Evolutionary conservation across 2,113 vertebrate genomes (phyloP).

Genomic region (Thryonomys swinderianus): DNA sequence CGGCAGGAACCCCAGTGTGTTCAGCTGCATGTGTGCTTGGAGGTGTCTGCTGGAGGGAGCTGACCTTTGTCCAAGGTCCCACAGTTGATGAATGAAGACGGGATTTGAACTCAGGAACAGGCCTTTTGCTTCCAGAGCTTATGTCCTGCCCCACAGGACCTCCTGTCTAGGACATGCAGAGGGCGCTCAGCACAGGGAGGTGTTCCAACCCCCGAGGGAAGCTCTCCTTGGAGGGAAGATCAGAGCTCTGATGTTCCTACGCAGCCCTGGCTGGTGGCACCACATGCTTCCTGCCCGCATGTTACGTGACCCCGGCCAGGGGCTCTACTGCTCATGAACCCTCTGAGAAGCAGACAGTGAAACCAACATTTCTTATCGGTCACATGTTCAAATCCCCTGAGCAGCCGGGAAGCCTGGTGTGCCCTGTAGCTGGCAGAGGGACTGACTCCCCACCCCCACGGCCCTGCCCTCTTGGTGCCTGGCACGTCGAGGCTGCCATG

Average conservation of each 20-base stretch:
- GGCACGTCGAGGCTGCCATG: slow-evolving; percentile 37
- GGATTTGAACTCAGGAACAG: background rate
- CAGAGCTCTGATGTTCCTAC: background rate
- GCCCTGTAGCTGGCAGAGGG: background rate
- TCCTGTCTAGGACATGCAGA: background rate
- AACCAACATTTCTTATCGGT: background rate
- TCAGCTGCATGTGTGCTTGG: background rate
- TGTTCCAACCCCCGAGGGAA: background rate
- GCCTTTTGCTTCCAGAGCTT: background rate
- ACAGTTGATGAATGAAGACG: background rate
- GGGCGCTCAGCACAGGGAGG: background rate
- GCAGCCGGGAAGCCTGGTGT: background rate
- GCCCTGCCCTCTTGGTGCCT: slow-evolving; percentile 17
- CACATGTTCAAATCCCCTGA: background rate
- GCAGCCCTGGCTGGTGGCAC: background rate
- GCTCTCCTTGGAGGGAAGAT: background rate
- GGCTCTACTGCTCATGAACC: background rate
- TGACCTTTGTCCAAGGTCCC: background rate
- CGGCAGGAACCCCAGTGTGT: background rate
- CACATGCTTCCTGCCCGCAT: background rate
- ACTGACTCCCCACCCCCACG: background rate
- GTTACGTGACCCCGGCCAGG: background rate
- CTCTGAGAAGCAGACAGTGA: background rate
- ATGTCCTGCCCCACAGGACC: too few species aligned
- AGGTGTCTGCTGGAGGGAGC: background rate